These are phyloP conservation scores for Drosophila mayri DNA, from an alignment of 1,140 invertebrate genomes.

Conservation along the genomic window DNA sequence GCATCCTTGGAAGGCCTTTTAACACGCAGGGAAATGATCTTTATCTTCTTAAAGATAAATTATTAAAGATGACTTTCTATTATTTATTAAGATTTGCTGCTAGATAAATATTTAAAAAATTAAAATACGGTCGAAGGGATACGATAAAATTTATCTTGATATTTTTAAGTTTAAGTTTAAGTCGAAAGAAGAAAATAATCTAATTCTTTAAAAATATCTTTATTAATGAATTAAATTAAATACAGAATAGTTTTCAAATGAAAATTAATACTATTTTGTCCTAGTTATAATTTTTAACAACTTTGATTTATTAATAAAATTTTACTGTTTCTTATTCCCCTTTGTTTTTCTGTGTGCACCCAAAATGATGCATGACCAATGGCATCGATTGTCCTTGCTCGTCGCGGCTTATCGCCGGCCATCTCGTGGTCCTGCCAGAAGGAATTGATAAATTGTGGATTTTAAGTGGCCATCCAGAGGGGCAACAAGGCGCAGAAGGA, in stretches of 20 bases:
- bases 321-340: neutral
- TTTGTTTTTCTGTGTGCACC: conserved; percentile 18
- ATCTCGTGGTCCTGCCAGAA: conserved; percentile 64
- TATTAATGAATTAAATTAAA: no score
- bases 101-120: no score
- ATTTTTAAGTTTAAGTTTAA: no score
- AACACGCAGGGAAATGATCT: neutral
- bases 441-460: conserved; percentile 73
- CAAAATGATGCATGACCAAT: conserved; percentile 64
- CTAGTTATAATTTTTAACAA: neutral
- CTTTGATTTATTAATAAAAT: neutral
- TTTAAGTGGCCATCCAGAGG: conserved; percentile 58
- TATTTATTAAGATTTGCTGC: no score
- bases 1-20: conserved; percentile 33
- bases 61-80: no score
- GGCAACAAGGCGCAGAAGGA: neutral
- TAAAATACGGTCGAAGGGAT: no score
- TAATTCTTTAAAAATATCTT: no score
- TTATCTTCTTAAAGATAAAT: no score
- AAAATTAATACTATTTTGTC: neutral
- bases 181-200: no score
- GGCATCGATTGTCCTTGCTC: conserved; percentile 26
- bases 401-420: conserved; percentile 58
- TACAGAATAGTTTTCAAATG: neutral
- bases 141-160: no score